These are phyloP conservation scores for Neodon shergylaensis DNA, from an alignment of 2,113 vertebrate genomes.

Conservation along the genomic window DNA sequence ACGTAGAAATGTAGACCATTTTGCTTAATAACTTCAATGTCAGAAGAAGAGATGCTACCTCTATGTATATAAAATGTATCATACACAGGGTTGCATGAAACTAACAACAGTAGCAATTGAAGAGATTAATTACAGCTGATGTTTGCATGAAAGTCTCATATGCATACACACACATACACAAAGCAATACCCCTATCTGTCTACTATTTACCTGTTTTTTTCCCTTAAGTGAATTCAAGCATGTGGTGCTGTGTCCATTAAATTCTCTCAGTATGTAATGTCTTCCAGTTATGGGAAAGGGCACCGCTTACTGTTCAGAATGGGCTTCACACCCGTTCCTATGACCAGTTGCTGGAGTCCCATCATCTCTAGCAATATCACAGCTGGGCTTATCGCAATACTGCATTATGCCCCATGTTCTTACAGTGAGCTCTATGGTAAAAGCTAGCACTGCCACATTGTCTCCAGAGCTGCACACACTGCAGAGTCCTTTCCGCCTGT, in stretches of 20 bases:
- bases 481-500: slow-evolving; percentile 1
- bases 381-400: not conserved
- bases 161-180: not conserved
- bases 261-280: not conserved
- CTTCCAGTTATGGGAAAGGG: not conserved
- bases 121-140: not conserved
- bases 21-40: not conserved
- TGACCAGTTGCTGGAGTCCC: not conserved
- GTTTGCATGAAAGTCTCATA: not conserved
- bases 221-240: not conserved
- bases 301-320: not conserved
- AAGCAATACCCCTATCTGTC: not conserved
- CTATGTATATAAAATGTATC: not conserved
- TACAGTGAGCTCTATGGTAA: not conserved
- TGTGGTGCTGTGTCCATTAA: not conserved
- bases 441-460: not conserved
- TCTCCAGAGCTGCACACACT: not conserved
- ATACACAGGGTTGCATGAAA: not conserved
- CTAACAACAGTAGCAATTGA: not conserved
- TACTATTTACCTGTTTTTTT: not conserved
- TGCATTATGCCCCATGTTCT: not conserved
- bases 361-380: not conserved
- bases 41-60: not conserved
- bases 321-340: not conserved
- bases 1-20: not conserved